Base-by-base conservation (phyloP, 2,113 vertebrate species). In the Amphiprion ocellaris region DNA sequence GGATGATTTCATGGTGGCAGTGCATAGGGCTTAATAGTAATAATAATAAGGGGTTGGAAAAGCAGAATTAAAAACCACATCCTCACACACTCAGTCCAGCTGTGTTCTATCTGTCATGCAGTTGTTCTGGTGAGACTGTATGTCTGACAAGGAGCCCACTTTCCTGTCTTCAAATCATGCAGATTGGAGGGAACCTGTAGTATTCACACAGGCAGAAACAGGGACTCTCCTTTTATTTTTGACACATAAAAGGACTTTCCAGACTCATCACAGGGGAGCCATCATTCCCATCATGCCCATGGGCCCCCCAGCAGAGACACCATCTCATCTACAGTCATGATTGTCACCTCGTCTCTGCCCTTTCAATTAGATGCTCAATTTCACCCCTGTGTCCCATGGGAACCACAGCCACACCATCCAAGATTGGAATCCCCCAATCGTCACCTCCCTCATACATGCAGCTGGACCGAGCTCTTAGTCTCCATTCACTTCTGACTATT, bases 311-410 rank as follows among this genome's bases (percentile, higher is more conserved):
- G 66, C 54, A 70, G 90, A 77, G 85, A 90, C 83, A 74, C 70
- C 70, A 77, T 92, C 92, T 94, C 93, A 94, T 95, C 92, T 92
- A 66, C 78, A 90, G 83, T 92, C 93, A 92, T 94, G 91, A 94
- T 94, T 94, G 91, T 95, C 93, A 92, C 92, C 83, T 89, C 66
- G 79, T 81, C 58, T 72, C 87, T 92, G 92, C 94, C 92, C 92
- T 95, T 94, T 94, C 94, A 94, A 95, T 94, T 95, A 95, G 93
- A 90, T 87, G 90, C 93, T 94, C 95, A 84, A 95, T 96, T 95
- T 95, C 94, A 92, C 91, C 90, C 37, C 62, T 2, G 55, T 21
- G 87, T 93, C 93, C 89, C 91, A 44, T 8, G 90, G 94, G 94
- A 93, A 76, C 69, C 72, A 81, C 85, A 79, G 71, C 74, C 87